A percentile compares a stretch with the other conserved stretches of the same genome.
phyloP scores from a whole-genome alignment of 1,140 invertebrate species.

The Eriosoma lanigerum region DNA sequence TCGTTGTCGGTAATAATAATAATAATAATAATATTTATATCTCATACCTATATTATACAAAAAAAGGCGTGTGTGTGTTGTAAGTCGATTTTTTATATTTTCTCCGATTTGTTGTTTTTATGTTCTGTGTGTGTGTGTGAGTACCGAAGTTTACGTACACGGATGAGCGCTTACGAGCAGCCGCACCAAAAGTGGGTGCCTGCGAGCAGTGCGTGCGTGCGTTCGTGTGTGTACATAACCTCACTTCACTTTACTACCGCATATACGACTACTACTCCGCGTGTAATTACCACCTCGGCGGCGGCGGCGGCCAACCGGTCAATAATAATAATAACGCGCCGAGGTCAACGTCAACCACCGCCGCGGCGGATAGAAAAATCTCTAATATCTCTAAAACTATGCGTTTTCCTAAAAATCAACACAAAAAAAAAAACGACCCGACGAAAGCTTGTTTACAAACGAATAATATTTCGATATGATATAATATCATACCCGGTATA shows the following conservation, averaged over 20 bases:
- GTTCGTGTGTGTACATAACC: conserved; percentile 26
- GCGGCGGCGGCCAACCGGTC: conserved; percentile 33
- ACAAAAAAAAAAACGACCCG: background rate
- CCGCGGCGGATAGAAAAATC: background rate
- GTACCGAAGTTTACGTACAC: background rate
- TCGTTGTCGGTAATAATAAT: background rate
- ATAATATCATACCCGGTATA: no score
- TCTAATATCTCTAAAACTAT: no score
- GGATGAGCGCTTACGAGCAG: background rate
- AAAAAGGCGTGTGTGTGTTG: background rate
- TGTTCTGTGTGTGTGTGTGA: background rate
- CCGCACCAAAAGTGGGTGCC: conserved; percentile 3
- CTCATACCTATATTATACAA: no score
- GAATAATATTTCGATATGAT: no score
- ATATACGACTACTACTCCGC: background rate
- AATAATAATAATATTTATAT: background rate
- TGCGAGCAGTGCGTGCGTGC: background rate
- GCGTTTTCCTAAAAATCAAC: background rate
- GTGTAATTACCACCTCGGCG: conserved; percentile 16
- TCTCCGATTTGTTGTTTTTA: background rate
- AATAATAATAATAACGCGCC: conserved; percentile 45
- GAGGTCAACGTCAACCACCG: conserved; percentile 43
- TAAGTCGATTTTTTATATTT: background rate
- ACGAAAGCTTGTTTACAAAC: no score
- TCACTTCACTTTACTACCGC: conserved; percentile 29